Percentiles rank a stretch among this genome's conserved stretches.
Conservation (phyloP, 2,113 vertebrate genomes). For the Cisticola juncidis region DNA sequence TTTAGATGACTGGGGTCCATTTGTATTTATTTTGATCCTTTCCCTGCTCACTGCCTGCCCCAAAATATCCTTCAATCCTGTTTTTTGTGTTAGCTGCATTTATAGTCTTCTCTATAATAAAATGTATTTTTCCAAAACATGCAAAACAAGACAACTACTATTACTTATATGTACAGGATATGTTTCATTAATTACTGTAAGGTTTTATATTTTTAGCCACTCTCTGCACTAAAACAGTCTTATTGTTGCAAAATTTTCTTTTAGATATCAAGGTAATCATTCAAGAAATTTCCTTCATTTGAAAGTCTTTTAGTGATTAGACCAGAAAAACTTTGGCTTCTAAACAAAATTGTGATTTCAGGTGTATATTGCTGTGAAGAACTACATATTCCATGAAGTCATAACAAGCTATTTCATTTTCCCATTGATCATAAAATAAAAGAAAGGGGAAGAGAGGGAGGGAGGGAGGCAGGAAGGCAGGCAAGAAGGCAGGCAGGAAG, state of each 20-base stretch:
- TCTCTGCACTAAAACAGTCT: background rate
- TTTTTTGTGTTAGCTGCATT: background rate
- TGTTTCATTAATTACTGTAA: background rate
- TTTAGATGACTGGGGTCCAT: background rate
- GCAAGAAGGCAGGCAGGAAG: fast-evolving
- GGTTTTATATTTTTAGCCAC: background rate
- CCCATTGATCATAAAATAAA: background rate
- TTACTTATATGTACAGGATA: background rate
- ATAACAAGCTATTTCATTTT: background rate
- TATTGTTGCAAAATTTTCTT: background rate
- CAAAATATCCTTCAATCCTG: background rate
- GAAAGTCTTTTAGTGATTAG: background rate
- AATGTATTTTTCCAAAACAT: background rate
- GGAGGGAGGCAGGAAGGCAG: fast-evolving
- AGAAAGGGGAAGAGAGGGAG: background rate
- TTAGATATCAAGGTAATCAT: background rate
- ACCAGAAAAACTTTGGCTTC: background rate
- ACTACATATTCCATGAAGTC: background rate
- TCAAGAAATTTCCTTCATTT: background rate
- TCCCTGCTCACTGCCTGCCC: background rate
- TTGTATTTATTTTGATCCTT: background rate
- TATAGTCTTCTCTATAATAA: background rate
- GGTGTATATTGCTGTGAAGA: background rate
- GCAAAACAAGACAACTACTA: background rate
- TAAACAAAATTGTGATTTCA: background rate